Base-by-base conservation (phyloP, 1,140 invertebrate species). In the Tetraneura akinire region DNA sequence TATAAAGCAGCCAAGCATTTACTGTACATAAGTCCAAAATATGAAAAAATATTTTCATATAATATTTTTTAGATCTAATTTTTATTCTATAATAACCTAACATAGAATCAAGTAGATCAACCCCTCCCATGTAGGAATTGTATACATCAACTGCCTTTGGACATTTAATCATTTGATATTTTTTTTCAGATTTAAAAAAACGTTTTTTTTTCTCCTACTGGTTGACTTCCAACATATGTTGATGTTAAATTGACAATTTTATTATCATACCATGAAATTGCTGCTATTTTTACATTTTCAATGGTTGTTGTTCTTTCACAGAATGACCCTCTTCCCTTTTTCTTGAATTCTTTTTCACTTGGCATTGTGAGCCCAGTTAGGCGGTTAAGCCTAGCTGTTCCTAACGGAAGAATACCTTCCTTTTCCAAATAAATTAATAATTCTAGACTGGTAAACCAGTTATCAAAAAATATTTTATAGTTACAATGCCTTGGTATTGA, bases 391-490 rank as follows among this genome's bases (percentile, higher is more conserved):
- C 82, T 14, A 26, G 83, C 80, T n/a, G 83, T 84, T 16, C 84
- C 84, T 51, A 84, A 60, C 21, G 68, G 62, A 14, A 82, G 78
- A 80, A 84, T 84, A 23, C 83, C 83, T 81, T 83, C 66, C 81
- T 83, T 84, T 21, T 81, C 80, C 23, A 84, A 62, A 83, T 81
- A 82, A 26, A 60, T 80, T 37, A 84, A 47, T 14, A 85, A 49
- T 60, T 26, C 80, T 18, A 84, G 49, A 76, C 81, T 83, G 10
- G 84, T 85, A 80, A 83, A 85, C 55, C 83, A 86, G 78, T 86
- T 86, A 53, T 85, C 83, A 82, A 85, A 84, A 82, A 80, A 84
- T n/a, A 84, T 51, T 74, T 80, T 81, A 68, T 83, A 84, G 78
- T 84, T 81, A 47, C 68, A 49, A 23, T 70, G 18, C 16, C 70